Evolutionary conservation across 2,797 vertebrate genomes (phyloP).

Genomic region (Anguilla pacifica): DNA sequence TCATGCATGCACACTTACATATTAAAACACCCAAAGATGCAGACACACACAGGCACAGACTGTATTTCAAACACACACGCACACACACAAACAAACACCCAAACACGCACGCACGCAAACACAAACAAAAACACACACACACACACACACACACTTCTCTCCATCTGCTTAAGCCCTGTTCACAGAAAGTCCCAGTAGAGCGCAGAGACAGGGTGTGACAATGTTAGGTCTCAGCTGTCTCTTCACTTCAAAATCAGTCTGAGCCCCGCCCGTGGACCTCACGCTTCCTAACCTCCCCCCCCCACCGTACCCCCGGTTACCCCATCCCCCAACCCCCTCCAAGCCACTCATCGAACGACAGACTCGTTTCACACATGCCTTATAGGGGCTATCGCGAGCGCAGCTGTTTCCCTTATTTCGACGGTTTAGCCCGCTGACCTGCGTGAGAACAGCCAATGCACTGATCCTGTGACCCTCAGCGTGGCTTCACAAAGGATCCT

Average conservation of each 20-base stretch:
- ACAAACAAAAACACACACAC: background rate
- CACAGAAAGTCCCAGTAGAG: background rate
- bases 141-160: background rate
- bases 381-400: background rate
- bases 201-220: background rate
- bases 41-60: background rate
- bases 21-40: background rate
- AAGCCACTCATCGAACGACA: background rate
- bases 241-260: background rate
- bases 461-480: background rate
- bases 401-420: background rate
- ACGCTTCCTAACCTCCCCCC: background rate
- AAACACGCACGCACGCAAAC: background rate
- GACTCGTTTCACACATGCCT: background rate
- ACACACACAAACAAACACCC: background rate
- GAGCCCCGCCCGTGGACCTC: background rate
- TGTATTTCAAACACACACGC: background rate
- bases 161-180: background rate
- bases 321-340: background rate
- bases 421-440: background rate
- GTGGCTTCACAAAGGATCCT: background rate
- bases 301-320: too few relatives aligned
- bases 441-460: background rate
- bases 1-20: background rate
- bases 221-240: conserved; percentile 5